phyloP scores from a whole-genome alignment of 1,140 invertebrate genomes.

The Pogonognathellus flavescens region DNA sequence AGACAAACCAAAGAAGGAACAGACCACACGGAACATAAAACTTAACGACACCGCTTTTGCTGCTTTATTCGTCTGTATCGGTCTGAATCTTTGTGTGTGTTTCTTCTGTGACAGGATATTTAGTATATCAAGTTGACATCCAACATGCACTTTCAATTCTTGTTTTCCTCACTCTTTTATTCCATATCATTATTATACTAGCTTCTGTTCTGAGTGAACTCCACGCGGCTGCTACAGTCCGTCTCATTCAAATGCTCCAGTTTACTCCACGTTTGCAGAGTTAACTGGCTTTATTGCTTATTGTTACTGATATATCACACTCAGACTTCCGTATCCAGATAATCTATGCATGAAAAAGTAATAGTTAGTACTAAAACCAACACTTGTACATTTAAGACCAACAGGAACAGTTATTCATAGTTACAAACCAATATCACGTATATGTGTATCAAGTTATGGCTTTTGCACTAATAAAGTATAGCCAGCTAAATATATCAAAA shows the following conservation, averaged over 20 bases:
- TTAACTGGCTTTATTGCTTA: constrained; percentile 4
- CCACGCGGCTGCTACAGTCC: background rate
- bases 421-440: background rate
- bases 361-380: background rate
- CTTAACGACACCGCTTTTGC: constrained; percentile 22
- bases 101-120: background rate
- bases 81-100: background rate
- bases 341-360: background rate
- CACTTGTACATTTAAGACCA: no score
- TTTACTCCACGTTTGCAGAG: background rate
- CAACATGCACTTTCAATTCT: constrained; percentile 5
- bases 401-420: background rate
- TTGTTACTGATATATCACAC: constrained; percentile 7
- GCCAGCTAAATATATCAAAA: no score
- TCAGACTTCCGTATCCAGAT: background rate
- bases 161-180: constrained; percentile 1
- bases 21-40: constrained; percentile 1
- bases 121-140: constrained; percentile 5
- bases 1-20: background rate
- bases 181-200: constrained; percentile 4
- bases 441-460: background rate
- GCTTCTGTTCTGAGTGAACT: background rate
- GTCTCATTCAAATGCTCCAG: background rate
- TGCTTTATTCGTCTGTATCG: background rate
- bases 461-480: no score